Percentiles rank a stretch among this genome's conserved stretches.
phyloP scores from a whole-genome alignment of 92 coral and sea anemone genomes.

The Epizoanthus scotinus region DNA sequence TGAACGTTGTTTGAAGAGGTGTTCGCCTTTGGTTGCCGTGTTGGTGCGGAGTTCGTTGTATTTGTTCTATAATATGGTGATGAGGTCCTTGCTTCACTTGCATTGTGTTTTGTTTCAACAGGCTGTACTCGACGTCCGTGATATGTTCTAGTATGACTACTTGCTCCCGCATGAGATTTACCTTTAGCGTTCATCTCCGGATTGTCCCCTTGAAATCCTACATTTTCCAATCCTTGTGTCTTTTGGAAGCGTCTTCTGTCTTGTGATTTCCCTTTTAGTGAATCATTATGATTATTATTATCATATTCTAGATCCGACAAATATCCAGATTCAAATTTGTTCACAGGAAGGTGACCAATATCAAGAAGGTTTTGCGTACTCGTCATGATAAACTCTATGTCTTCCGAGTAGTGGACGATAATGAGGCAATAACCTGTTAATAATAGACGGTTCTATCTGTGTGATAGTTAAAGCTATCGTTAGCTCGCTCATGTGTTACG shows the following conservation, averaged over 20 bases:
- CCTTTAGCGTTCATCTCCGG: neutral
- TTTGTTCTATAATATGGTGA: conserved; percentile 11
- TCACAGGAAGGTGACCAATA: conserved; percentile 10
- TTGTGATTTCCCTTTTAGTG: neutral
- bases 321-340: conserved; percentile 28
- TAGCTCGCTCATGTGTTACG: neutral
- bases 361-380: conserved; percentile 53
- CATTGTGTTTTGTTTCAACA: neutral
- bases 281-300: neutral
- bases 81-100: neutral
- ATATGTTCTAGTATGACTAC: neutral
- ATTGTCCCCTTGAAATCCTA: conserved; percentile 38
- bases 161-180: neutral
- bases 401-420: neutral
- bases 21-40: neutral
- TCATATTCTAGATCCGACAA: conserved; percentile 28
- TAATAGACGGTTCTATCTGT: neutral
- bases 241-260: neutral
- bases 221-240: conserved; percentile 48
- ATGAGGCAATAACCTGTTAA: neutral
- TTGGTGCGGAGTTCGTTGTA: conserved; percentile 13
- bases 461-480: neutral
- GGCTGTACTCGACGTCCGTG: neutral
- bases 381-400: conserved; percentile 32
- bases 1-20: neutral